phyloP scores from a whole-genome alignment of 37 sponge, comb jelly and placozoan species.

The Aphrocallistes beatrix region DNA sequence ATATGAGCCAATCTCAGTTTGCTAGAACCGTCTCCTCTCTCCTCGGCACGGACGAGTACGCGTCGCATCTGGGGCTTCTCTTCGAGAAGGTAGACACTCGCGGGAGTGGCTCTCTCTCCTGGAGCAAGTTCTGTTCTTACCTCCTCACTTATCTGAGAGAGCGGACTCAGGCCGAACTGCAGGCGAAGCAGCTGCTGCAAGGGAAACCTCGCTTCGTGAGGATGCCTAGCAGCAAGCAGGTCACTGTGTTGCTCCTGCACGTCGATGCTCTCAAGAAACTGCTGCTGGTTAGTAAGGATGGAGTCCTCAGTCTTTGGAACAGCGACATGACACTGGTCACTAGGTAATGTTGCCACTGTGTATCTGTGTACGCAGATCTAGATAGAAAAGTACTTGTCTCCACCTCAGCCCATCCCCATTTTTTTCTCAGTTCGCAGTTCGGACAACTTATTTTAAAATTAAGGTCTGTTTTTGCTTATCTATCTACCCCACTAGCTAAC shows the following conservation, averaged over 20 bases:
- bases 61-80: background rate
- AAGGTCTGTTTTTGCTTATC: no score
- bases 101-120: conserved; percentile 55
- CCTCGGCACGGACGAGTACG: background rate
- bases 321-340: background rate
- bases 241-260: background rate
- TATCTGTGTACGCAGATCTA: no score
- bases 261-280: background rate
- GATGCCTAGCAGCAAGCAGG: conserved; percentile 47
- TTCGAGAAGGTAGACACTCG: conserved; percentile 54
- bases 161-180: conserved; percentile 27
- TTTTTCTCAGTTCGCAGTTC: no score
- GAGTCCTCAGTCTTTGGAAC: background rate
- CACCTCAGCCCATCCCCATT: no score
- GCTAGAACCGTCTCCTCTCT: background rate
- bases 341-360: no score
- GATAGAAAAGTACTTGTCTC: no score
- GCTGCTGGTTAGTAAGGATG: background rate
- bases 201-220: conserved; percentile 22
- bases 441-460: no score
- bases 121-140: conserved; percentile 77
- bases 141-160: conserved; percentile 66
- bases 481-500: no score
- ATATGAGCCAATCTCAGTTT: background rate
- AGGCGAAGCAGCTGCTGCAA: background rate